A percentile compares a stretch with the other conserved stretches of the same genome.
phyloP scores from a whole-genome alignment of 2,113 vertebrate genomes.

The Lota lota region DNA sequence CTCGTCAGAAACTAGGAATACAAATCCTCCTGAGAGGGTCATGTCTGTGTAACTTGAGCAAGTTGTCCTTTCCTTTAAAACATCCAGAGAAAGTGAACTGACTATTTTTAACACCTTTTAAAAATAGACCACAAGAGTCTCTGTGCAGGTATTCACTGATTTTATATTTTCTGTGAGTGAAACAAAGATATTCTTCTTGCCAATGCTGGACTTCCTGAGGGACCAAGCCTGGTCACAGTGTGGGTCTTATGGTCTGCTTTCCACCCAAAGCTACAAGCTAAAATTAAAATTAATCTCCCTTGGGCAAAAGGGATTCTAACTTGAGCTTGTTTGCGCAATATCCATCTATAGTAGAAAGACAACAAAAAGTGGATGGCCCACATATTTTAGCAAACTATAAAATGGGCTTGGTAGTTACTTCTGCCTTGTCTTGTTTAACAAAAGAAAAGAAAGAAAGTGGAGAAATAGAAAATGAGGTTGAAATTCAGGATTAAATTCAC shows the following conservation, averaged over 20 bases:
- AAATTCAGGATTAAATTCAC: background rate
- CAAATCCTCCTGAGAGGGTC: background rate
- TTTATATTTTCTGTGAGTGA: background rate
- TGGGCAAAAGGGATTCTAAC: background rate
- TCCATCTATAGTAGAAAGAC: background rate
- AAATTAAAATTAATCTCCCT: background rate
- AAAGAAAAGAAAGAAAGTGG: too few species aligned
- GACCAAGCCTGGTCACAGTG: background rate
- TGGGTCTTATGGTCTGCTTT: background rate
- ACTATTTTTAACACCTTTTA: too few species aligned
- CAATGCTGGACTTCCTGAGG: background rate
- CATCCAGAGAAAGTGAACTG: too few species aligned
- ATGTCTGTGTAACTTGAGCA: background rate
- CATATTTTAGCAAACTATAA: background rate
- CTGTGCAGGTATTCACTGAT: background rate
- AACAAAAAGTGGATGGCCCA: slow-evolving; percentile 4
- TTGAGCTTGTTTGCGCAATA: slow-evolving; percentile 4
- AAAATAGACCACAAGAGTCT: too few species aligned
- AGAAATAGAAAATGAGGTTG: background rate
- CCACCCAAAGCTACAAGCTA: background rate
- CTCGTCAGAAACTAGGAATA: slow-evolving; percentile 20
- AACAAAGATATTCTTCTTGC: background rate
- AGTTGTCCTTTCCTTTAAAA: too few species aligned
- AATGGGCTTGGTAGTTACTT: too few species aligned
- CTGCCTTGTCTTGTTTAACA: too few species aligned